Conservation (phyloP, 2,113 vertebrate genomes). For the Peromyscus maniculatus region DNA sequence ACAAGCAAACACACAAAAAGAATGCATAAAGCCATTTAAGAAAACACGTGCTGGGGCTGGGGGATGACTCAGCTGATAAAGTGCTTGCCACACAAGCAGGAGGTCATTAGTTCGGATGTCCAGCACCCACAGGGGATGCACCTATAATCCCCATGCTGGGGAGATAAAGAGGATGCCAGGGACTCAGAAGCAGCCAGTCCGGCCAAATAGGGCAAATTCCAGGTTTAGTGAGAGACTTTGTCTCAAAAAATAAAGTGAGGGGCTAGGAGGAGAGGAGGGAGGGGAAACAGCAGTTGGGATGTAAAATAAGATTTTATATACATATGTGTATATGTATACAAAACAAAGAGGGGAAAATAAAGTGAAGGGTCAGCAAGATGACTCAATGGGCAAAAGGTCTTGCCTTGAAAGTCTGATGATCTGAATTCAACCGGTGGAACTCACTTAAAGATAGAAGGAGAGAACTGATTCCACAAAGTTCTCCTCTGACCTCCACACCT, state of each 20-base stretch:
- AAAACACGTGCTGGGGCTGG: not conserved
- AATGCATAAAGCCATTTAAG: not conserved
- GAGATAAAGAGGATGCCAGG: not conserved
- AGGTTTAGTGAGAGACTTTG: not conserved
- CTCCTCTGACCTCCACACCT: not conserved
- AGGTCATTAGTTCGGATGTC: not conserved
- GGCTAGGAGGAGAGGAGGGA: not conserved
- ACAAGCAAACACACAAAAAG: not conserved
- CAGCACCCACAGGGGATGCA: not conserved
- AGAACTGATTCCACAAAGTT: not conserved
- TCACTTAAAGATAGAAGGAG: not conserved
- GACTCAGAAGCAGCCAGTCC: not conserved
- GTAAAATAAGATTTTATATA: too few species aligned
- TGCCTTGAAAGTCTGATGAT: not conserved
- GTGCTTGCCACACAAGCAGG: not conserved
- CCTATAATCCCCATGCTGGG: not conserved
- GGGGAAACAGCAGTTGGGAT: not conserved
- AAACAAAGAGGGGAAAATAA: not conserved
- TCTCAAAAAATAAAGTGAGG: not conserved
- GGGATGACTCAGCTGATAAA: not conserved
- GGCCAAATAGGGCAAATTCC: not conserved
- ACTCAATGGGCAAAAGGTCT: not conserved
- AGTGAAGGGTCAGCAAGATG: not conserved
- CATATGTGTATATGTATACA: not conserved
- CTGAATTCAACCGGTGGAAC: not conserved